phyloP scores from a whole-genome alignment of 2,113 vertebrate genomes.

The Empidonax traillii region DNA sequence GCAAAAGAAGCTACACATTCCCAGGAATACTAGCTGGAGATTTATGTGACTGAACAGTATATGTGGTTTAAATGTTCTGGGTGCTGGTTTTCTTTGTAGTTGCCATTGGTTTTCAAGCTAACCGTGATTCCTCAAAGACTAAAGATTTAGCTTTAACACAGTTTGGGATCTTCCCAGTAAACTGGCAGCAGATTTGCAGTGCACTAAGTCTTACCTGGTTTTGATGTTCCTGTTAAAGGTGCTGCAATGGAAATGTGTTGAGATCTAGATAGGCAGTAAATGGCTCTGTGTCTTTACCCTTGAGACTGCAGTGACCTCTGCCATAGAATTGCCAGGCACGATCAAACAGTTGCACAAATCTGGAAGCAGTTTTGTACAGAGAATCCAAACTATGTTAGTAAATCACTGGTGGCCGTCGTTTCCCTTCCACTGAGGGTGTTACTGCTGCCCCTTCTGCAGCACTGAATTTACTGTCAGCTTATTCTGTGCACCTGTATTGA shows the following conservation, averaged over 20 bases:
- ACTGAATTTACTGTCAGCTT: neutral
- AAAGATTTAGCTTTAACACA: neutral
- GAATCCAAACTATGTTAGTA: neutral
- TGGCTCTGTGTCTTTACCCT: constrained; percentile 12
- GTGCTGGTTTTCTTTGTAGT: neutral
- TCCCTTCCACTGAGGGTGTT: neutral
- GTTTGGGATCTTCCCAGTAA: constrained; percentile 3
- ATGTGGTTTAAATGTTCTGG: neutral
- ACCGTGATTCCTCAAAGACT: neutral
- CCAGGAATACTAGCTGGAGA: neutral
- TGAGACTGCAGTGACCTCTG: constrained; percentile 25
- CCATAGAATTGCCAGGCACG: neutral
- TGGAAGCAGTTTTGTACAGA: neutral
- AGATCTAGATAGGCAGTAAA: neutral
- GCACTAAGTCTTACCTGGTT: neutral
- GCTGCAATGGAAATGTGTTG: neutral
- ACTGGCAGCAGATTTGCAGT: neutral
- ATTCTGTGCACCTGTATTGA: neutral
- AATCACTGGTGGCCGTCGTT: neutral
- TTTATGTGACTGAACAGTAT: neutral
- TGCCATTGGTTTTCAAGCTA: neutral
- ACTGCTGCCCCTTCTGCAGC: neutral
- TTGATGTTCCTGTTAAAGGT: neutral
- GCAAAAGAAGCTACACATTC: neutral
- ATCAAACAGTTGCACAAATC: neutral